Evolutionary conservation across 2,113 vertebrate species (phyloP).

Genomic region (Plectropomus leopardus): DNA sequence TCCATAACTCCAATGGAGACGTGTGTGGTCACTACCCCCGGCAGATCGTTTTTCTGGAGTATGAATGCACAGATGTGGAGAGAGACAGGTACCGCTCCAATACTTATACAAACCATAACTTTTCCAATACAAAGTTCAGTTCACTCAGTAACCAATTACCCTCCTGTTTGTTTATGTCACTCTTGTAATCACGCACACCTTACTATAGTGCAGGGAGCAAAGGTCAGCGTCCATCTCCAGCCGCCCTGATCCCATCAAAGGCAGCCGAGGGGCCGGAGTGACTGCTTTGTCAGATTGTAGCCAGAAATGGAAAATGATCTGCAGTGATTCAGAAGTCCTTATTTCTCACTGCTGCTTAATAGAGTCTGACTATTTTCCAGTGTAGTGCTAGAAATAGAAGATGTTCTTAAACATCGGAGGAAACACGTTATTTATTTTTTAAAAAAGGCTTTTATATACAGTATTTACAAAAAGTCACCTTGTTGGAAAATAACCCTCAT

Average conservation of each 20-base stretch:
- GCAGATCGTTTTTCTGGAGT: slow-evolving; percentile 95
- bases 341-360: slow-evolving; percentile 11
- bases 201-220: slow-evolving; percentile 36
- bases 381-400: background rate
- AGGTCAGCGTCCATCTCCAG: slow-evolving; percentile 26
- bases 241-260: slow-evolving; percentile 1
- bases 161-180: slow-evolving; percentile 48
- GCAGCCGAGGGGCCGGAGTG: background rate
- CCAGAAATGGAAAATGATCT: slow-evolving; percentile 5
- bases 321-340: slow-evolving; percentile 38
- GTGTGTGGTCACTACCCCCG: slow-evolving; percentile 96
- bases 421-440: background rate
- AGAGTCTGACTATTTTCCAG: background rate
- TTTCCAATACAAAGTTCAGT: slow-evolving; percentile 47
- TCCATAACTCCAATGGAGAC: slow-evolving; percentile 93
- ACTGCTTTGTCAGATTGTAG: slow-evolving; percentile 34
- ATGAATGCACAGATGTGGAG: slow-evolving; percentile 88
- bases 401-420: background rate
- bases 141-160: slow-evolving; percentile 53
- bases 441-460: background rate
- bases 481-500: background rate
- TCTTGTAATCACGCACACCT: slow-evolving; percentile 25
- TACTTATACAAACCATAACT: background rate
- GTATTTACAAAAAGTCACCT: background rate
- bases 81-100: slow-evolving; percentile 87